Evolutionary conservation across 2,797 vertebrate genomes (phyloP).

Genomic region (Helarctos malayanus): DNA sequence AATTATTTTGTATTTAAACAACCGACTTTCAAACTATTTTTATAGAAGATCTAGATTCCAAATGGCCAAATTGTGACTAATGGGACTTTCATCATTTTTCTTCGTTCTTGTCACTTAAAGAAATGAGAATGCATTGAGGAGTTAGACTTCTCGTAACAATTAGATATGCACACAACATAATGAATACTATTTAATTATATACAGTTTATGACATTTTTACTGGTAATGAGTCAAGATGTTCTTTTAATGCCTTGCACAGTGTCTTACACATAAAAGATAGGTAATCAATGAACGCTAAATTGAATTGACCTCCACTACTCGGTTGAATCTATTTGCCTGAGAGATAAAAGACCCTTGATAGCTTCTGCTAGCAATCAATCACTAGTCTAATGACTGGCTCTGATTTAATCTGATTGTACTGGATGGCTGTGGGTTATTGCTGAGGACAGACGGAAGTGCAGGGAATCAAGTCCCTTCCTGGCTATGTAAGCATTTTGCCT

Average conservation of each 20-base stretch:
- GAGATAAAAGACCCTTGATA: not conserved
- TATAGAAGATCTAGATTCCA: not conserved
- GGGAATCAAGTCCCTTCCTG: not conserved
- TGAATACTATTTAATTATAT: not conserved
- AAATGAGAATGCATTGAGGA: not conserved
- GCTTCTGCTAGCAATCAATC: not conserved
- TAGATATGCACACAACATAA: not conserved
- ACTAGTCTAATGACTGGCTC: not conserved
- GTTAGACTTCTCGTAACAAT: not conserved
- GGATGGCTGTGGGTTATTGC: not conserved
- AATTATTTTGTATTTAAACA: slow-evolving; percentile 38
- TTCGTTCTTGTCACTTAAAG: not conserved
- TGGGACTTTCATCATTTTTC: not conserved
- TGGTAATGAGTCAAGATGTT: slow-evolving; percentile 5
- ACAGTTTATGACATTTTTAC: not conserved
- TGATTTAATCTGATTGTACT: slow-evolving; percentile 4
- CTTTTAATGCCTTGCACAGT: not conserved
- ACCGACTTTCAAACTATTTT: not conserved
- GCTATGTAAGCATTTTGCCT: not conserved
- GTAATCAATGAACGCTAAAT: slow-evolving; percentile 33
- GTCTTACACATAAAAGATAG: not conserved
- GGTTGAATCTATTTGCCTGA: slow-evolving; percentile 34
- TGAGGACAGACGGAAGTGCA: not conserved
- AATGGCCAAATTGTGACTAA: not conserved
- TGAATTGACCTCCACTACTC: slow-evolving; percentile 2